phyloP scores from a whole-genome alignment of 2,888 invertebrate genomes.

The Andrena hattorfiana region DNA sequence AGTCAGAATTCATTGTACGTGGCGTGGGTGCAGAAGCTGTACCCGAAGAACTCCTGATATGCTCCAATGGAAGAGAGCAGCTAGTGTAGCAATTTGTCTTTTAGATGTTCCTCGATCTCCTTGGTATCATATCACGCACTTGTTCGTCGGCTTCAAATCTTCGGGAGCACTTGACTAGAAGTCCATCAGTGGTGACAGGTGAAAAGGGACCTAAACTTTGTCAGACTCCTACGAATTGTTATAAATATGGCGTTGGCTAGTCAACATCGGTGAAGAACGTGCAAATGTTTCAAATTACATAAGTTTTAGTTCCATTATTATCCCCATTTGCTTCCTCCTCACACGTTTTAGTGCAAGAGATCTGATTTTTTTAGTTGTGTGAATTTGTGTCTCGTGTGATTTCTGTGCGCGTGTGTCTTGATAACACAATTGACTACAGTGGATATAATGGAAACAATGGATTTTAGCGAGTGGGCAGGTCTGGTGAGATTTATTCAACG shows the following conservation, averaged over 20 bases:
- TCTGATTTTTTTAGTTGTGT: no score
- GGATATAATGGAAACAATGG: no score
- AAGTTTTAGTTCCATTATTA: neutral
- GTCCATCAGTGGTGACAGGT: neutral
- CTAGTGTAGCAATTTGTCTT: conserved; percentile 24
- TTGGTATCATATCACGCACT: conserved; percentile 15
- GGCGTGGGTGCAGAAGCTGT: neutral
- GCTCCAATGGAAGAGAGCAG: neutral
- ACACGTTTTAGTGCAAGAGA: no score
- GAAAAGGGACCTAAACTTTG: neutral
- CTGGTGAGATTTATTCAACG: no score
- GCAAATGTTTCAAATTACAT: neutral
- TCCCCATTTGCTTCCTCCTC: neutral
- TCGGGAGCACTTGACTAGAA: neutral
- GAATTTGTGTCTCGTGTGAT: no score
- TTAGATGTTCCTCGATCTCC: conserved; percentile 9
- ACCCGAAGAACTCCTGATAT: neutral
- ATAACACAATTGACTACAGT: no score
- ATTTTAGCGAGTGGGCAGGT: no score
- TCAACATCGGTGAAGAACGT: neutral
- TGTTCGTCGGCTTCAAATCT: neutral
- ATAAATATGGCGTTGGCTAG: neutral
- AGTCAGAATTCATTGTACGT: neutral
- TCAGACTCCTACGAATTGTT: conserved; percentile 6
- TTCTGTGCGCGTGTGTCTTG: no score